Base-by-base conservation (phyloP, 2,797 vertebrate genomes). In the Psittacula echo region DNA sequence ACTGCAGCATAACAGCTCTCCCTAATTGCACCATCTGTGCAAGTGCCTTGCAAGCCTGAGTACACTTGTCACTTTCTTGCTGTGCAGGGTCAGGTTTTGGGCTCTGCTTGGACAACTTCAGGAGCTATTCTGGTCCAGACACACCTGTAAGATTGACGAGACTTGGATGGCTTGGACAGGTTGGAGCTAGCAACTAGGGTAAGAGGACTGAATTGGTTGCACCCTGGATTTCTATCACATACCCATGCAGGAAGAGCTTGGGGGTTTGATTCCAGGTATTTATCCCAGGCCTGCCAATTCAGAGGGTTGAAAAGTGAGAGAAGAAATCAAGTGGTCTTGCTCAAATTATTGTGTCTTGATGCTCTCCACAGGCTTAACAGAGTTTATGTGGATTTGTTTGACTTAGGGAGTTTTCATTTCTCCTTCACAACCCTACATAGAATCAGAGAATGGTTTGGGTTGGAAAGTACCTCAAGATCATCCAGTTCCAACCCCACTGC, bases 1-100 rank as follows among this genome's bases (percentile, higher is more conserved):
- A 7, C 82, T 13, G 23, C 64, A 87, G 68, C 73, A 13, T 37
- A 76, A 65, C 41, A 58, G 26, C 48, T 73, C 39, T 84, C 60
- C 68, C 29, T 76, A 84, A 89, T 87, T 64, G 60, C 20, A 79
- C 89, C 91, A 84, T 93, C 78, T 93, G 89, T 92, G 47, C 54
- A 18, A 78, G 72, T 15, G 48, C 30, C 32, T 74, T 42, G 37
- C 47, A 47, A 78, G 65, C 42, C 51, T 32, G 51, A 32, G 23
- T 2, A 18, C 4, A 1, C 20, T 77, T 2, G 0, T 21, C 68
- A 56, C 34, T 64, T 12, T 5, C 22, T 81, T 0, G 0, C 32
- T 20, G 22, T 1, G 0, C 32, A 23, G 77, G 73, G 65, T 83
- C 82, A 42, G 37, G 1, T 67, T 68, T 37, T 27, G 45, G 37